A percentile compares a stretch with the other conserved stretches of the same genome.
Evolutionary conservation across 2,113 vertebrate genomes (phyloP).

Genomic region (Macaca mulatta): DNA sequence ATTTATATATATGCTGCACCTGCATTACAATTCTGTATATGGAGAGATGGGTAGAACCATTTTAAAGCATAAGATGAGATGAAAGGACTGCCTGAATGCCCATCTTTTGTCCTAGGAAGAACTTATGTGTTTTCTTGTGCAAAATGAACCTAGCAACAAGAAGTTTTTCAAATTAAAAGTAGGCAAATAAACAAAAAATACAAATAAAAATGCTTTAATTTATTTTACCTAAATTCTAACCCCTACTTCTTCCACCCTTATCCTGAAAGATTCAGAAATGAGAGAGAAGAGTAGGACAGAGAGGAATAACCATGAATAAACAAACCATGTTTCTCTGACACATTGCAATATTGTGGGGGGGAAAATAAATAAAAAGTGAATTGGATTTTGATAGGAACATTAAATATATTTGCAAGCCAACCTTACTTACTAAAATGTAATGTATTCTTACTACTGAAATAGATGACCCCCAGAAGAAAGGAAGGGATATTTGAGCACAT

Average conservation of each 20-base stretch:
- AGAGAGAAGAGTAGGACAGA: not conserved
- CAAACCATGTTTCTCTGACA: not conserved
- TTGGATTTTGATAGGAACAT: not conserved
- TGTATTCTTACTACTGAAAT: not conserved
- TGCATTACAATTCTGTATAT: not conserved
- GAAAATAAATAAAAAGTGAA: not conserved
- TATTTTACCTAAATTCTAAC: not conserved
- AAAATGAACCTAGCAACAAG: not conserved
- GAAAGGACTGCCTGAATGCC: not conserved
- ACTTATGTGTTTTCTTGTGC: not conserved
- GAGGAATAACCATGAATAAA: not conserved
- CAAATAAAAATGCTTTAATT: not conserved
- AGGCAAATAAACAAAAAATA: not conserved
- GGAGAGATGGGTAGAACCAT: not conserved
- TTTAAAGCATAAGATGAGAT: not conserved
- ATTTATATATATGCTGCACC: not conserved
- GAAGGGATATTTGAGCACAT: not conserved
- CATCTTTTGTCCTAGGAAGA: not conserved
- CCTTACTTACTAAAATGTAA: not conserved
- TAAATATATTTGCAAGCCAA: not conserved
- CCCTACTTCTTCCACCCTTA: not conserved
- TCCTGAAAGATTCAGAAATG: not conserved
- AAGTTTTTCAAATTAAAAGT: not conserved
- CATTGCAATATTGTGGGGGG: not conserved
- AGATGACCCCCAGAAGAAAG: not conserved